A percentile compares a stretch with the other conserved stretches of the same genome.
Evolutionary conservation across 2,888 invertebrate genomes (phyloP).

Genomic region (Dicyrtomina minuta): DNA sequence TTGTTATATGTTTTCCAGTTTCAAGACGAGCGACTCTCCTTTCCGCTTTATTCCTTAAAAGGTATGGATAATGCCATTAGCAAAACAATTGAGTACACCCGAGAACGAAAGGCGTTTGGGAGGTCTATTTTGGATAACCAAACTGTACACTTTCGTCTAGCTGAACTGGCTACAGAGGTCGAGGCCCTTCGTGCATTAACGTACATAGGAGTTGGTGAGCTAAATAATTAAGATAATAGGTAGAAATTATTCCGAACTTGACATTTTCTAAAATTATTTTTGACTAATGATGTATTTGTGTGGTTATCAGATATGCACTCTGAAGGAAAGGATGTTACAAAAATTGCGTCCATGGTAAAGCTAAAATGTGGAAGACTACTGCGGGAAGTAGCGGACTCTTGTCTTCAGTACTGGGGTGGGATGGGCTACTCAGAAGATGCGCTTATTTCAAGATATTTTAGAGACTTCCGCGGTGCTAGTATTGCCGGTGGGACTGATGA

Average conservation of each 20-base stretch:
- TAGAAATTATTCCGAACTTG: too few relatives aligned
- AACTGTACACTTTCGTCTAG: slow-evolving; percentile 59
- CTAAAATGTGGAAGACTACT: slow-evolving; percentile 59
- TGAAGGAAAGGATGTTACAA: slow-evolving; percentile 58
- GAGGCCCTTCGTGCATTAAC: slow-evolving; percentile 59
- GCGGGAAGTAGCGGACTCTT: slow-evolving; percentile 59
- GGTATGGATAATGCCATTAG: slow-evolving; percentile 41
- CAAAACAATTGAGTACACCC: slow-evolving; percentile 60
- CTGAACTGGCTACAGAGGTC: too few relatives aligned
- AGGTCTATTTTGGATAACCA: slow-evolving; percentile 58
- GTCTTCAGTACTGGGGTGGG: slow-evolving; percentile 63
- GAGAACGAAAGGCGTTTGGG: slow-evolving; percentile 59
- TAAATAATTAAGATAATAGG: too few relatives aligned
- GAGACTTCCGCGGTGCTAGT: slow-evolving; percentile 60
- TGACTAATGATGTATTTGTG: too few relatives aligned
- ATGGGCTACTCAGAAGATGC: slow-evolving; percentile 62
- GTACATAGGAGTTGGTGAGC: slow-evolving; percentile 58
- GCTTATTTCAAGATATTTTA: slow-evolving; percentile 55
- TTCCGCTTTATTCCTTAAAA: slow-evolving; percentile 52
- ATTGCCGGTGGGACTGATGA: slow-evolving; percentile 64
- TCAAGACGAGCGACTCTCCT: slow-evolving; percentile 61
- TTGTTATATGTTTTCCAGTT: too few relatives aligned
- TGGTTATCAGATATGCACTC: slow-evolving; percentile 45
- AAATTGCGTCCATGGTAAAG: slow-evolving; percentile 62
- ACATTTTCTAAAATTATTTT: too few relatives aligned